phyloP scores from a whole-genome alignment of 2,888 invertebrate species.

The Holacanthella duospinosa region DNA sequence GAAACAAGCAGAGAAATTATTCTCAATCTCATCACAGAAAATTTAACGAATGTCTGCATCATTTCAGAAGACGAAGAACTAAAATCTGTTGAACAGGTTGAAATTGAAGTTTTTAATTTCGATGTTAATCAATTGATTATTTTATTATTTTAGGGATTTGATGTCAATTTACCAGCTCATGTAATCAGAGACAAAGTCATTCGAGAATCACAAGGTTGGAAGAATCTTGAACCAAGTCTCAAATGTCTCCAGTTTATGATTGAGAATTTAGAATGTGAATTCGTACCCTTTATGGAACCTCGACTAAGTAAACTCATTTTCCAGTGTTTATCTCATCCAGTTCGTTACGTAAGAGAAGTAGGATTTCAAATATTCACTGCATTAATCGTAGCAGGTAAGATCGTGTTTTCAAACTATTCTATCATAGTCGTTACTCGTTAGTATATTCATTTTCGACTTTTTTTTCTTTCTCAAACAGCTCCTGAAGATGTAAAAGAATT shows the following conservation, averaged over 20 bases:
- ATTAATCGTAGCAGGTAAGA: conserved; percentile 43
- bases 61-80: not conserved
- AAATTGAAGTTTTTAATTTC: not conserved
- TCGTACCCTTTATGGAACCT: conserved; percentile 42
- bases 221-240: conserved; percentile 47
- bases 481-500: conserved; percentile 37
- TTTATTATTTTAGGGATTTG: conserved; percentile 3
- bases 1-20: not conserved
- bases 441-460: not conserved
- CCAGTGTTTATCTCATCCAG: conserved; percentile 44
- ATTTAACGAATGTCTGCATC: not conserved
- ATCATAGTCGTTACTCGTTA: not conserved
- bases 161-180: not conserved
- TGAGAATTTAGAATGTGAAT: conserved; percentile 43
- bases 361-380: conserved; percentile 45
- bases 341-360: conserved; percentile 48
- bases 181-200: conserved; percentile 1
- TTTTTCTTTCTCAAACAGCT: not conserved
- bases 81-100: conserved; percentile 1
- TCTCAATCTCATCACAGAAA: conserved; percentile 2
- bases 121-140: not conserved
- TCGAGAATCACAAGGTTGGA: conserved; percentile 41
- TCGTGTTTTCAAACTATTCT: conserved; percentile 35
- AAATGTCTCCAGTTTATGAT: conserved; percentile 47
- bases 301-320: conserved; percentile 45